Conservation (phyloP, 2,113 vertebrate genomes). For the Scomber japonicus region DNA sequence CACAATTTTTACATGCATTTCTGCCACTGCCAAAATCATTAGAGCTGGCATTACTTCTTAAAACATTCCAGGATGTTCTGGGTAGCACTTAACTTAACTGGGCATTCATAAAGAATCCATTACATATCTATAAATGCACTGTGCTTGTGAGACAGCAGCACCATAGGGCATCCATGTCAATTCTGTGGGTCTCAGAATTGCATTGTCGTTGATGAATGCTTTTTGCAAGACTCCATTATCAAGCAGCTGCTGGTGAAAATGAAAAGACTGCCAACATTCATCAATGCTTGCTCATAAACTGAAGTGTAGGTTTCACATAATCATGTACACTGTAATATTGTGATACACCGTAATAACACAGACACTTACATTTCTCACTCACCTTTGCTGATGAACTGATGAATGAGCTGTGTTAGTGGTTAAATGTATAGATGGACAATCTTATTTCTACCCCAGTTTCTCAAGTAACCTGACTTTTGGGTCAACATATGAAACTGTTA, state of each 20-base stretch:
- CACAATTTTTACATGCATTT: slow-evolving; percentile 67
- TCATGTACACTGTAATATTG: slow-evolving; percentile 29
- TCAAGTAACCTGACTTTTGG: slow-evolving; percentile 11
- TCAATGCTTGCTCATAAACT: slow-evolving; percentile 43
- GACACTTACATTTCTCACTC: slow-evolving; percentile 7
- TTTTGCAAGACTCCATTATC: slow-evolving; percentile 45
- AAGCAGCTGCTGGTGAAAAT: slow-evolving; percentile 58
- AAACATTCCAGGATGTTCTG: slow-evolving; percentile 36
- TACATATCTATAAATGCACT: slow-evolving; percentile 42
- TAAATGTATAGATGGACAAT: slow-evolving; percentile 12
- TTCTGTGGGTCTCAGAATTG: slow-evolving; percentile 34
- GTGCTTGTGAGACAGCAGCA: slow-evolving; percentile 31
- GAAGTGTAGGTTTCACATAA: slow-evolving; percentile 40
- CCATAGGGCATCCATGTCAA: slow-evolving; percentile 31
- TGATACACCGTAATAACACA: slow-evolving; percentile 27
- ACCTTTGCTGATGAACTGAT: slow-evolving; percentile 25
- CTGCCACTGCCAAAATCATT: slow-evolving; percentile 57
- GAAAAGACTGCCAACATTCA: slow-evolving; percentile 52
- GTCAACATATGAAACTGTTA: slow-evolving; percentile 5
- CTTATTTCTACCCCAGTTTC: background rate
- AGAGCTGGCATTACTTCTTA: slow-evolving; percentile 47
- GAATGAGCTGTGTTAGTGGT: background rate
- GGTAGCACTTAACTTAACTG: slow-evolving; percentile 44
- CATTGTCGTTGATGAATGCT: slow-evolving; percentile 48
- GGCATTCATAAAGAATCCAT: slow-evolving; percentile 51